Evolutionary conservation across 2,797 vertebrate genomes (phyloP), one percentile per base, ranked within the genome.

Genomic region (Chiroxiphia lanceolata): DNA sequence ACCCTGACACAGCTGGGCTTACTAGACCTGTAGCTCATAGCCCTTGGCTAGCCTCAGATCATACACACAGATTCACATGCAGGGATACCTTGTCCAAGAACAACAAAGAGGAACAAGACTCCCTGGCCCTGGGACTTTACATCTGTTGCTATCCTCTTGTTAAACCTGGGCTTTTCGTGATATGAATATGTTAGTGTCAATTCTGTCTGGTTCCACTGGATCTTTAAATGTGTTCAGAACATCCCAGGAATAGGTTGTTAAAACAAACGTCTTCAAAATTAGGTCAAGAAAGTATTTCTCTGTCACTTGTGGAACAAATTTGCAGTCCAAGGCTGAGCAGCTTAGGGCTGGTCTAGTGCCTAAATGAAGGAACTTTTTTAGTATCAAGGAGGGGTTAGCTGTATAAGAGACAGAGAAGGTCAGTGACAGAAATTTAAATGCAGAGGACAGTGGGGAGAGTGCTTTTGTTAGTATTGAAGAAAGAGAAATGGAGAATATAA

Each of bases 1-100:
- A 95, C 76, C n/a, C 92, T 93, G 78, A 69, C 54, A 70, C 83
- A 96, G 88, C 87, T 93, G 94, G 90, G 65, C 74, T 85, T 34
- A n/a, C 53, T 74, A 71, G 79, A 61, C 65, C 76, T 92, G 67
- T 65, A 90, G 54, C 74, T 90, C 6, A 13, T 80, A 94, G 42
- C 79, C 81, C 75, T 86, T 95, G 83, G 89, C 94, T 90, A 53
- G 72, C n/a, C 77, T 90, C 47, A 60, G 56, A 65, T 92, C 68
- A 26, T 90, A 38, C 79, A 57, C 31, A 17, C 29, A 61, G 53
- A 80, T 94, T 86, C 27, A 45, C n/a, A 48, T 59, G 61, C 8
- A 16, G 44, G 48, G 25, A 16, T 29, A 59, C 42, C 68, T 36
- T 15, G 9, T 88, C 92, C 89, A 95, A 91, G 69, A 96, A 80